These are phyloP conservation scores for Dasypolia templi DNA, from an alignment of 2,888 invertebrate genomes.

Conservation along the genomic window DNA sequence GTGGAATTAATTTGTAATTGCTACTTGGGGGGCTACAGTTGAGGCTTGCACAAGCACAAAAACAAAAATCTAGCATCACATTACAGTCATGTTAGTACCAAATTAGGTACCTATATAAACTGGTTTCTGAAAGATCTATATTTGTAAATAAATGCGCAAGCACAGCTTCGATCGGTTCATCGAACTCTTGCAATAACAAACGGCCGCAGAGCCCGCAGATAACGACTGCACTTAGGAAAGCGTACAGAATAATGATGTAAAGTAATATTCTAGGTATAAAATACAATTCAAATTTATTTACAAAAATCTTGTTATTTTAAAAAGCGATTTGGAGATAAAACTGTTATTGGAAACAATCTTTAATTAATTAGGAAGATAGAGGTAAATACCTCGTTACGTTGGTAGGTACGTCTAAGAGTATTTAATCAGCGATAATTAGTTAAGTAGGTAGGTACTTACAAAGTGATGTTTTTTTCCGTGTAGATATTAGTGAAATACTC, in stretches of 20 bases:
- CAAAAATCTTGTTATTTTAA: slow-evolving; percentile 35
- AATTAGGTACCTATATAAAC: background rate
- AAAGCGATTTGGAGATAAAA: slow-evolving; percentile 32
- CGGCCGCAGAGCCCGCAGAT: background rate
- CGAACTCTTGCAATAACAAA: slow-evolving; percentile 15
- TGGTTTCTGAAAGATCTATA: background rate
- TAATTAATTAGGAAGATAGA: slow-evolving; percentile 8
- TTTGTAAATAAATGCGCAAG: background rate
- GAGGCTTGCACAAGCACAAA: background rate
- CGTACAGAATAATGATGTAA: too few species aligned
- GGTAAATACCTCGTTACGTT: background rate
- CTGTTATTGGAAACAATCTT: slow-evolving; percentile 1
- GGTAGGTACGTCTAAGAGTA: too few species aligned
- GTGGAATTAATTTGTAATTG: too few species aligned
- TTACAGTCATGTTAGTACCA: background rate
- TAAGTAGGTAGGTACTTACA: background rate
- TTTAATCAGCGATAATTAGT: slow-evolving; percentile 10
- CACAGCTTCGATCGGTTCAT: slow-evolving; percentile 9
- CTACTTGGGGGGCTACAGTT: too few species aligned
- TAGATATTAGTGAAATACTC: too few species aligned
- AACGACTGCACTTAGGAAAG: background rate
- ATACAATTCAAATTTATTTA: too few species aligned
- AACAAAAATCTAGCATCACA: background rate
- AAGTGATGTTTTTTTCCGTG: background rate
- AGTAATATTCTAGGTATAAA: too few species aligned